Evolutionary conservation across 2,888 invertebrate genomes (phyloP), one percentile per base, ranked within the genome.

Genomic region (Cremastinae sp.): DNA sequence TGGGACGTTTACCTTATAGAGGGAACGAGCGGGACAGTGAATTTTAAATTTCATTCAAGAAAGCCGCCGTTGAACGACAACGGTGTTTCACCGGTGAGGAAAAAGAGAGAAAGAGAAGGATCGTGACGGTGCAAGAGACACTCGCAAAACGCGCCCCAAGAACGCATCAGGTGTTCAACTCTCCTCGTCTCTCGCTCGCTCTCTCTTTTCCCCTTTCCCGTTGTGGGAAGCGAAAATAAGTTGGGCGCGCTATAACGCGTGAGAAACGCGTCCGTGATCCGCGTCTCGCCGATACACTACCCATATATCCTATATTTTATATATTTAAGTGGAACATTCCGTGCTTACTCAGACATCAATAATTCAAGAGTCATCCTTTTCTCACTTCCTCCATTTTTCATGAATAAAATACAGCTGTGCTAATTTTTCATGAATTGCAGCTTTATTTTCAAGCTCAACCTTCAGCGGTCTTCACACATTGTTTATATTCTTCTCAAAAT

Each of bases 11-110:
- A n/a, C n/a, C n/a, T n/a, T n/a, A 45, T 28, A 59, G 73, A 51
- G 51, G 22, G 10, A 49, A 45, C 20, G 75, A 54, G 59, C 36
- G 64, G 72, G 66, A 38, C 72, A 56, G 66, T 76, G 75, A 76
- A 76, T 76, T 76, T 69, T 68, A 76, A 76, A 72, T 76, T 68
- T 64, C 75, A 76, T 76, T 72, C 64, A 76, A 68, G 62, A 68
- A 72, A 72, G 62, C 74, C 72, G 75, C 51, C 58, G 62, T 76
- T 64, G 22, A 59, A 74, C 38, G 58, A 45, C 61, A 7, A 28
- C 61, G 56, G 47, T 16, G 65, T 51, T 10, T 28, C 49, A 70
- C 18, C 8, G 58, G 20, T 66, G 47, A 36, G 36, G 64, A 49
- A 41, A 20, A 20, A 41, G 41, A 41, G 14, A 51, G 36, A 20